phyloP scores from a whole-genome alignment of 2,797 vertebrate species.

The Aplochiton taeniatus region DNA sequence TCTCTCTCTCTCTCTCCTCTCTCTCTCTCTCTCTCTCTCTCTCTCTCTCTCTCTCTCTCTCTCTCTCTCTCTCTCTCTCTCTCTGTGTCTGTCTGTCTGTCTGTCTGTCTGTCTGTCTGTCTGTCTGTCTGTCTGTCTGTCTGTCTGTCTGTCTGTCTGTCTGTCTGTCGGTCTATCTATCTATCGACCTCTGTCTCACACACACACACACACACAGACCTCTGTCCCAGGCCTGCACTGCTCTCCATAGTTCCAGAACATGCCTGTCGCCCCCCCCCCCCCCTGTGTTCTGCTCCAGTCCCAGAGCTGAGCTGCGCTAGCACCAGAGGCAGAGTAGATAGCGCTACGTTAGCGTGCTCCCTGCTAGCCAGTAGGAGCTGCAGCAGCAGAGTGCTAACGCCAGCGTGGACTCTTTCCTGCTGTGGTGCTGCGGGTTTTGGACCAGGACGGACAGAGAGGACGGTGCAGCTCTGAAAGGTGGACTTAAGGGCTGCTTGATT shows the following conservation, averaged over 20 bases:
- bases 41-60: neutral
- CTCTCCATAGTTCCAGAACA: neutral
- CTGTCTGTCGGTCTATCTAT: neutral
- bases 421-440: constrained; percentile 19
- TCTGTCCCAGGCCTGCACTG: neutral
- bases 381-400: constrained; percentile 27
- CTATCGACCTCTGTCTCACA: neutral
- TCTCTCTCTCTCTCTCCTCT: neutral
- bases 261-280: neutral
- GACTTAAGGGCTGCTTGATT: no score
- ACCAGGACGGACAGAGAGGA: no score
- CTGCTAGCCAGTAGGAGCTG: neutral
- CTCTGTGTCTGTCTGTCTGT: neutral
- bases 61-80: neutral
- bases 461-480: no score
- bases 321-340: constrained; percentile 26
- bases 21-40: neutral
- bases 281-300: neutral
- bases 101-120: constrained; percentile 3
- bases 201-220: neutral
- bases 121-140: neutral
- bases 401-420: neutral
- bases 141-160: neutral
- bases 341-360: constrained; percentile 16
- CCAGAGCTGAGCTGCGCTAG: constrained; percentile 31